Conservation (phyloP, 2,888 invertebrate species). For the Cenopis cana region DNA sequence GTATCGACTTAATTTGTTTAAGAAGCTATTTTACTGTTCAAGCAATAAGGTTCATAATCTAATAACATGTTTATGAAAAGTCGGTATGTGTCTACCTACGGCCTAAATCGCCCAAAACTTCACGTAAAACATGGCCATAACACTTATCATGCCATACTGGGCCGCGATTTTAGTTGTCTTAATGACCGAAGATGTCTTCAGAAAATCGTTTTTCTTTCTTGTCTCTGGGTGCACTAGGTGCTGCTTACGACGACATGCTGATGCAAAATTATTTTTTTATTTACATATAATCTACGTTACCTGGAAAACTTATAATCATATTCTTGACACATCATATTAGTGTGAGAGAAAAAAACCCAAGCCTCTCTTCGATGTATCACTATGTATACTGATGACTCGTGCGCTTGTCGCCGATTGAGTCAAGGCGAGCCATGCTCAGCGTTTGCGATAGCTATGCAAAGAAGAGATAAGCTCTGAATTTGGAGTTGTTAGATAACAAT, state of each 20-base stretch:
- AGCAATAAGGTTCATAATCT: no score
- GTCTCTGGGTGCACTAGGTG: no score
- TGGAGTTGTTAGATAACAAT: conserved; percentile 12
- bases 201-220: background rate
- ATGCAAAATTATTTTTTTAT: background rate
- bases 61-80: no score
- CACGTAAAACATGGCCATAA: no score
- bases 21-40: no score
- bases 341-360: background rate
- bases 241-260: background rate
- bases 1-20: no score
- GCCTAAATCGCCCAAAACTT: no score
- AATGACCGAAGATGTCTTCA: no score
- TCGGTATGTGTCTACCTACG: no score
- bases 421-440: conserved; percentile 4
- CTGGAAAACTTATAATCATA: background rate
- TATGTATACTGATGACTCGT: conserved; percentile 1
- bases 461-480: conserved; percentile 24
- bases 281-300: background rate
- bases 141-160: background rate
- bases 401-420: background rate
- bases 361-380: background rate
- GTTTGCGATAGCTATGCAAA: conserved; percentile 27
- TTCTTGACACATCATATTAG: background rate
- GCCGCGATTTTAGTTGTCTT: background rate